phyloP scores from a whole-genome alignment of 2,888 invertebrate genomes.

The Lordiphosa andalusiaca region DNA sequence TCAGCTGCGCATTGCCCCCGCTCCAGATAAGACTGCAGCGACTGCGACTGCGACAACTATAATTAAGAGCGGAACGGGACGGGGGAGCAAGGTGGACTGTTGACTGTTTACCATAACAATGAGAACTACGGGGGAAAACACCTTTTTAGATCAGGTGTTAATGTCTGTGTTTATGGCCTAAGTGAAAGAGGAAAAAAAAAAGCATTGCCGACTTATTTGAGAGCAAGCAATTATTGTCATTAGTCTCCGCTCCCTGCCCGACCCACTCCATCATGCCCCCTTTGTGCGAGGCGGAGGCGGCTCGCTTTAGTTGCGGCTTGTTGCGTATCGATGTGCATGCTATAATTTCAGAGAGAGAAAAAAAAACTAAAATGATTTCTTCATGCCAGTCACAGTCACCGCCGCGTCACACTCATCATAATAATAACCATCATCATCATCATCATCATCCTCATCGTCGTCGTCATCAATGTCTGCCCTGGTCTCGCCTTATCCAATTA shows the following conservation, averaged over 20 bases:
- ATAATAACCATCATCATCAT: constrained; percentile 28
- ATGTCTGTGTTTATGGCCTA: constrained; percentile 72
- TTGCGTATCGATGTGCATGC: constrained; percentile 75
- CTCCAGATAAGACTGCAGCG: constrained; percentile 64
- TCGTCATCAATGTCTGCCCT: constrained; percentile 17
- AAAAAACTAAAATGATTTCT: constrained; percentile 63
- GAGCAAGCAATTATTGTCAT: constrained; percentile 43
- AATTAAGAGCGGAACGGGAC: constrained; percentile 61
- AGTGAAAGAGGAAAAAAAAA: constrained; percentile 48
- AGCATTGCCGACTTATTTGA: constrained; percentile 53
- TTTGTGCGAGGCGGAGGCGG: constrained; percentile 41
- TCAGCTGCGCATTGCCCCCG: constrained; percentile 32
- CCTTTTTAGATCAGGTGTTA: constrained; percentile 75
- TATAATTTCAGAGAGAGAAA: constrained; percentile 59
- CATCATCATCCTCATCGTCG: constrained; percentile 12
- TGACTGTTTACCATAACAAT: constrained; percentile 75
- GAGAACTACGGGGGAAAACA: constrained; percentile 54
- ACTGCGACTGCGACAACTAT: constrained; percentile 41
- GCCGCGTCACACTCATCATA: constrained; percentile 57
- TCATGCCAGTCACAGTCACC: constrained; percentile 62
- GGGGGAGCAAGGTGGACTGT: constrained; percentile 24
- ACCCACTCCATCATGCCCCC: background rate
- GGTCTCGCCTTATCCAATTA: constrained; percentile 63
- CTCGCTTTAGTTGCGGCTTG: constrained; percentile 78
- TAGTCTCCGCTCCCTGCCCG: constrained; percentile 7